A percentile compares a stretch with the other conserved stretches of the same genome.
Evolutionary conservation across 2,888 invertebrate species (phyloP).

Genomic region (Pherbina coryleti): DNA sequence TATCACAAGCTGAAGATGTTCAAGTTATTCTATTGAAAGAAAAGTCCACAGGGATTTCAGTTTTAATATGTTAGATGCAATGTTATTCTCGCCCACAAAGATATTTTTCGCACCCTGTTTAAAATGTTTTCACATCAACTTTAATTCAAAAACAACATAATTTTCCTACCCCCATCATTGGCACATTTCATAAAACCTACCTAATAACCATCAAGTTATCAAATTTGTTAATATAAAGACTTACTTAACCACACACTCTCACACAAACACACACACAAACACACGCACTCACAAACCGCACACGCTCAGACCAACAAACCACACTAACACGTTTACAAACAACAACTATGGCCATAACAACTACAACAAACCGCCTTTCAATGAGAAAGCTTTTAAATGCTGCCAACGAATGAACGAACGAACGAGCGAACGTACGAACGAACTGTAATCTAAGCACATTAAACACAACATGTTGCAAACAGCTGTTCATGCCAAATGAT

Average conservation of each 20-base stretch:
- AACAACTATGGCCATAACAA: constrained; percentile 13
- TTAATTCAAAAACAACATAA: too few relatives aligned
- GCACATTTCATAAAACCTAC: too few relatives aligned
- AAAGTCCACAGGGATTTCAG: too few relatives aligned
- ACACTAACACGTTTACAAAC: constrained; percentile 11
- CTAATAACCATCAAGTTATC: neutral
- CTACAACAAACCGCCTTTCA: neutral
- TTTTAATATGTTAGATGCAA: too few relatives aligned
- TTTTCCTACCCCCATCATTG: too few relatives aligned
- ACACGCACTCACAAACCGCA: neutral
- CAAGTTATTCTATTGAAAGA: too few relatives aligned
- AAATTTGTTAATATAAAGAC: neutral
- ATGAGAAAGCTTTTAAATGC: neutral
- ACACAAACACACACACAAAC: neutral
- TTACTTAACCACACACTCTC: neutral
- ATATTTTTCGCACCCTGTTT: too few relatives aligned
- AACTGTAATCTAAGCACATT: neutral
- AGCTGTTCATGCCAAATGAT: constrained; percentile 34
- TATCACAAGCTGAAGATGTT: too few relatives aligned
- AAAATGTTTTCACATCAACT: too few relatives aligned
- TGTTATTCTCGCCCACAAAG: too few relatives aligned
- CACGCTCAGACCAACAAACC: constrained; percentile 15
- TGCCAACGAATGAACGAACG: neutral
- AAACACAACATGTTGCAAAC: constrained; percentile 41
- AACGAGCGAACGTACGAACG: too few relatives aligned